Evolutionary conservation across 2,888 invertebrate species (phyloP), one percentile per base, ranked within the genome.

Genomic region (Oscheius sp.): DNA sequence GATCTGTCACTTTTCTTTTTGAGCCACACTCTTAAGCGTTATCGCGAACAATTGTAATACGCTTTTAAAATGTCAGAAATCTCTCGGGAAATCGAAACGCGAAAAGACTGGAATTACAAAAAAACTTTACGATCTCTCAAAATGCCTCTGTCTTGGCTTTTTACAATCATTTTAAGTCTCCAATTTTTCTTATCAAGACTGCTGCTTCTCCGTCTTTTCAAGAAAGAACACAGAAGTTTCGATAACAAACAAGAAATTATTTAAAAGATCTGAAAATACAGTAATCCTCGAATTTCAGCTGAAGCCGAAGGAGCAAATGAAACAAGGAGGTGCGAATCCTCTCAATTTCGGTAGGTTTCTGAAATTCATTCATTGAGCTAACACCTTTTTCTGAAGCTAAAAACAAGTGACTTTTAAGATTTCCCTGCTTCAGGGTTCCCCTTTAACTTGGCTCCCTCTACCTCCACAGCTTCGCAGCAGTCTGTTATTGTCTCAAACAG

Each of bases 401-500:
- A 34, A 34, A 34, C 37, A 34, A 34, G n/a, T n/a, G n/a, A n/a
- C n/a, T n/a, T n/a, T n/a, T n/a, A 34, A 52, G 3, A 52, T 29
- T 52, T 20, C 52, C 3, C 4, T 6, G 4, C 20, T 31, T 29
- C 33, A 20, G 48, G 55, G 20, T 64, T 68, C 34, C 68, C 68
- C 20, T 68, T 68, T 31, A 52, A 34, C 25, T 25, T 68, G 25
- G 68, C 68, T 20, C 68, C 68, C 1, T 68, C 68, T 4, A 68
- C 68, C 27, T 71, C 67, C 58, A 75, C 55, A 39, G 71, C 42
- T 34, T 68, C 25, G 10, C 70, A 70, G 27, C 69, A 71, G 20
- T 66, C 70, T 12, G 73, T 77, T 6, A 75, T 77, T 55, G 75
- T 75, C 20, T 74, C 67, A 45, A 58, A 64, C 31, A 12, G 52